These are phyloP conservation scores for Trididemnum nubilum DNA, from an alignment of 23 tunicate species.

Conservation along the genomic window DNA sequence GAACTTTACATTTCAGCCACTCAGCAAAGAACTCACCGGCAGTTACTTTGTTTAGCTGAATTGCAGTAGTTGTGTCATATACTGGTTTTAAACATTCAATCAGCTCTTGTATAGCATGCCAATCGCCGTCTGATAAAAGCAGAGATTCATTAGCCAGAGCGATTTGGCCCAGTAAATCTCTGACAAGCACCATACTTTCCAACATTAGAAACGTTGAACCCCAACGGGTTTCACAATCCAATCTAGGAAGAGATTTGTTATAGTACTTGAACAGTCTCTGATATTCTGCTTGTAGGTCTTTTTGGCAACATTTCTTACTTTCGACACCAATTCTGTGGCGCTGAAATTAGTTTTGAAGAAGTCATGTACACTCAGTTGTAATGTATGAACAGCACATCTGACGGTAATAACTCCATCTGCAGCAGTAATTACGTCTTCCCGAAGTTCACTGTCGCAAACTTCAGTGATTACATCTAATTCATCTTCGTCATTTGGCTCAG, in stretches of 20 bases:
- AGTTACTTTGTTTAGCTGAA: neutral
- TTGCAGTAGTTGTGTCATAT: neutral
- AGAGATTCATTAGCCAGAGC: neutral
- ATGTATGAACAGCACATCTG: conserved; percentile 12
- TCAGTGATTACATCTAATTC: too few species aligned
- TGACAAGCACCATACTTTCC: neutral
- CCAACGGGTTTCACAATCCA: neutral
- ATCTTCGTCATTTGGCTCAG: too few species aligned
- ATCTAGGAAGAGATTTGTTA: neutral
- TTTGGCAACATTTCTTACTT: neutral
- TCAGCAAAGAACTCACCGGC: neutral
- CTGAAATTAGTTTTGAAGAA: neutral
- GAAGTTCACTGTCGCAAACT: too few species aligned
- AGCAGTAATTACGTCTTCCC: too few species aligned
- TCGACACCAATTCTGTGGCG: neutral
- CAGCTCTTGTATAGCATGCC: neutral
- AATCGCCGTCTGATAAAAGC: neutral
- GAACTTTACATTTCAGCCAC: neutral
- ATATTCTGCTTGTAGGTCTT: neutral
- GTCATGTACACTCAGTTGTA: conserved; percentile 7
- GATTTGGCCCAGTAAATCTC: neutral
- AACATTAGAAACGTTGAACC: neutral
- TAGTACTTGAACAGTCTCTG: neutral
- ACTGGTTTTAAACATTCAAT: neutral
- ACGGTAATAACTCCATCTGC: neutral